A percentile compares a stretch with the other conserved stretches of the same genome.
phyloP scores from a whole-genome alignment of 2,113 vertebrate species.

The Erythrolamprus reginae region DNA sequence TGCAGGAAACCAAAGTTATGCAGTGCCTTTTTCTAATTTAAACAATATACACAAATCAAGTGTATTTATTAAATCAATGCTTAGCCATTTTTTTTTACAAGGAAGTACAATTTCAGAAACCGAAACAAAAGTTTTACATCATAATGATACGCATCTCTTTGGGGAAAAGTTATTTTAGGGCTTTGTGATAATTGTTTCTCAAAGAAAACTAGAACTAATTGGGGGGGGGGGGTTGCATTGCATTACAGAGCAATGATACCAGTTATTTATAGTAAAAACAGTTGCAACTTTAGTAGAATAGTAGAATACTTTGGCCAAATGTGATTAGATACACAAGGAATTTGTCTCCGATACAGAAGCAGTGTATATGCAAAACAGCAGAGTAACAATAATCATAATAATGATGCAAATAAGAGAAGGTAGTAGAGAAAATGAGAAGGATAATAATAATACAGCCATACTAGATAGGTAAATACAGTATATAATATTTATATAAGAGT shows the following conservation, averaged over 20 bases:
- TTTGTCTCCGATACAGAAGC: neutral
- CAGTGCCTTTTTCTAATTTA: conserved; percentile 55
- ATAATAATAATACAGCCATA: neutral
- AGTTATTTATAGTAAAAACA: conserved; percentile 71
- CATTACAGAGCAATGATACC: conserved; percentile 64
- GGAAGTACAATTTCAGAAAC: conserved; percentile 56
- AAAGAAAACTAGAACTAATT: conserved; percentile 72
- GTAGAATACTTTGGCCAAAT: neutral
- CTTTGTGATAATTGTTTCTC: conserved; percentile 72
- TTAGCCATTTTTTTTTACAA: conserved; percentile 66
- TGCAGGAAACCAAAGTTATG: conserved; percentile 56
- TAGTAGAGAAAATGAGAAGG: neutral
- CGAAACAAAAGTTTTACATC: conserved; percentile 56
- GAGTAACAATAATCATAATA: neutral
- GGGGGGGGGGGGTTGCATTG: conserved; percentile 61
- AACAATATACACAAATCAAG: conserved; percentile 64
- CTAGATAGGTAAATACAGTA: too few relatives aligned
- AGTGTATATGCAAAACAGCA: neutral
- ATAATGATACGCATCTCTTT: conserved; percentile 59
- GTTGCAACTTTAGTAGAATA: conserved; percentile 67
- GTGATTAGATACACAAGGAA: neutral
- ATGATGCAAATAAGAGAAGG: neutral
- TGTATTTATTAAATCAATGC: conserved; percentile 61
- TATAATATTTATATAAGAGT: too few relatives aligned
- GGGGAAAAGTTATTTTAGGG: conserved; percentile 72